Evolutionary conservation across 2,888 invertebrate genomes (phyloP).

Genomic region (Eucera pruinosa): DNA sequence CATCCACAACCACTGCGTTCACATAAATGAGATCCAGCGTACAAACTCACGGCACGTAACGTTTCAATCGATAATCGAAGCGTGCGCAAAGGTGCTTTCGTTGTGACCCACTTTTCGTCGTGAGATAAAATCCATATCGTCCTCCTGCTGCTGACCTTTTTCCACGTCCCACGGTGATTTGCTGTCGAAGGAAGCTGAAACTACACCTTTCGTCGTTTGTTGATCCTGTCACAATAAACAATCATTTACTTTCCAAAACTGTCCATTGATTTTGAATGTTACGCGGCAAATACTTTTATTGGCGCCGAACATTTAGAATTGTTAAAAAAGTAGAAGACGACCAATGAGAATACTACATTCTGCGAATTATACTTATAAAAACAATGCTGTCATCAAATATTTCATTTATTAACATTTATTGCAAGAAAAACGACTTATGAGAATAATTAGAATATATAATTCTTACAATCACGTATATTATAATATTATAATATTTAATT

Average conservation of each 20-base stretch:
- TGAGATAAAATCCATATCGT: slow-evolving; percentile 81
- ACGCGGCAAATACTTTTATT: slow-evolving; percentile 61
- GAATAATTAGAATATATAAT: background rate
- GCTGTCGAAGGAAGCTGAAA: slow-evolving; percentile 39
- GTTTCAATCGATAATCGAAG: slow-evolving; percentile 83
- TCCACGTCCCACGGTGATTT: slow-evolving; percentile 55
- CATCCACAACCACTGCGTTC: slow-evolving; percentile 52
- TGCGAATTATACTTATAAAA: slow-evolving; percentile 12
- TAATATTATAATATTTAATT: background rate
- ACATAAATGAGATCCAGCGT: slow-evolving; percentile 70
- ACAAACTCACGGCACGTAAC: slow-evolving; percentile 68
- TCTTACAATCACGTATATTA: background rate
- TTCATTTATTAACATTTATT: background rate
- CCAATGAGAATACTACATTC: slow-evolving; percentile 43
- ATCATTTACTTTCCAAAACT: background rate
- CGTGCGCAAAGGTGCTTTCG: slow-evolving; percentile 79
- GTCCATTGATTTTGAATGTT: slow-evolving; percentile 45
- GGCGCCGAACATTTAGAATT: slow-evolving; percentile 32
- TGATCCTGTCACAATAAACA: slow-evolving; percentile 15
- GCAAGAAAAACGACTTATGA: background rate
- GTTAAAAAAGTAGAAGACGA: slow-evolving; percentile 15
- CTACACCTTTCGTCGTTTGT: slow-evolving; percentile 27
- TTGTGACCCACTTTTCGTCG: slow-evolving; percentile 78
- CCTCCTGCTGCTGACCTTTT: slow-evolving; percentile 69
- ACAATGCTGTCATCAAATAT: slow-evolving; percentile 12